Base-by-base conservation (phyloP, 1,140 invertebrate species). In the Hycleus cichorii region DNA sequence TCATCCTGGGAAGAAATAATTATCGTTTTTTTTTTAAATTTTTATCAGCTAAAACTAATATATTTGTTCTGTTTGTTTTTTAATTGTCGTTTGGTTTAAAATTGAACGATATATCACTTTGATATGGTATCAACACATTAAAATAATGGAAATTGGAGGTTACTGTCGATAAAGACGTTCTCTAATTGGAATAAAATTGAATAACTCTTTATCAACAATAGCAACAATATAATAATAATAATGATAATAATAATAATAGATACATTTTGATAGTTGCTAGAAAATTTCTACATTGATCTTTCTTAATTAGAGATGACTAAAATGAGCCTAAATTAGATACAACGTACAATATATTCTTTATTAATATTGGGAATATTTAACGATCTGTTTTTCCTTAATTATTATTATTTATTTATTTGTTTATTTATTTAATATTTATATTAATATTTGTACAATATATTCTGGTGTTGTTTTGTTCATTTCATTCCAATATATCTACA, bases 371-470 rank as follows among this genome's bases (percentile, higher is more conserved):
- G 38, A 26, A 58, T 43, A 40, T 42, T 18, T 12, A 27, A 45
- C 27, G 4, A 40, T 40, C 26, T 43, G n/a, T 10, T 18, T 39
- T 56, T 10, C 10, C 8, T 57, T 64, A 63, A 64, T 64, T 57
- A 50, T 57, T 51, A 49, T 59, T 49, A 69, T 67, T n/a, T 42
- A 42, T 8, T 10, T 42, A 42, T 42, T 32, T 32, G 32, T 32
- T 18, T 32, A 32, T 32, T 32, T 32, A 32, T 32, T 32, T 32
- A 32, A 32, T 32, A 32, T 32, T 32, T 32, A 32, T 32, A 32
- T 32, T 32, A 32, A 57, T 63, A 64, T 70, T 70, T 70, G 69
- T 69, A 70, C 69, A 70, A 67, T 70, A 65, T 66, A 67, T 62
- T 67, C 69, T 70, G 69, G 69, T 70, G 69, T 70, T 69, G 51